Evolutionary conservation across 2,888 invertebrate genomes (phyloP).

Genomic region (Eilema depressum): DNA sequence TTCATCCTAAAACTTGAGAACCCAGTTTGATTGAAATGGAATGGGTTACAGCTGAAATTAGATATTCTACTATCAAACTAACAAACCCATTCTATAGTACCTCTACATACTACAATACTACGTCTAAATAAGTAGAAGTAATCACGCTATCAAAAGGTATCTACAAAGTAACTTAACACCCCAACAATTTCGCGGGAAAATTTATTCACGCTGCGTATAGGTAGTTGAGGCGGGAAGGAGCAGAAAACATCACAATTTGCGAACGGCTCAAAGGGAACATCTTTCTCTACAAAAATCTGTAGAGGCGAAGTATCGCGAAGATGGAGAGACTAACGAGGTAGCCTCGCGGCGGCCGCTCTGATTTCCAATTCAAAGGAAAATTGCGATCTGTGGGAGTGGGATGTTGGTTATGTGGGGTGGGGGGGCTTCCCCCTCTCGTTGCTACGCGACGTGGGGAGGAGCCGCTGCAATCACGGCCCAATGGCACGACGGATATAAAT

Average conservation of each 20-base stretch:
- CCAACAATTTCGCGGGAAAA: constrained; percentile 48
- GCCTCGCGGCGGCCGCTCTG: constrained; percentile 82
- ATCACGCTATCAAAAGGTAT: constrained; percentile 40
- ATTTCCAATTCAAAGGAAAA: constrained; percentile 88
- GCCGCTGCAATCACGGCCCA: constrained; percentile 87
- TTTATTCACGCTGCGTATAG: constrained; percentile 52
- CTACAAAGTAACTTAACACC: constrained; percentile 35
- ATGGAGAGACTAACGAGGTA: constrained; percentile 83
- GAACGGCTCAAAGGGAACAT: constrained; percentile 71
- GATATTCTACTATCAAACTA: neutral
- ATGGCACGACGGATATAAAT: constrained; percentile 88
- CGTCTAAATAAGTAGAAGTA: constrained; percentile 19
- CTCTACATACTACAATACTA: neutral
- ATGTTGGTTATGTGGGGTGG: constrained; percentile 58
- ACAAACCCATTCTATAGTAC: neutral
- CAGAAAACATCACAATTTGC: constrained; percentile 71
- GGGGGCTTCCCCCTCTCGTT: constrained; percentile 79
- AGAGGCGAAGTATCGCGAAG: constrained; percentile 77
- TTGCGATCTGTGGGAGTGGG: constrained; percentile 83
- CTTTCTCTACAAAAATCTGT: constrained; percentile 82
- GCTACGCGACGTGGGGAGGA: constrained; percentile 89
- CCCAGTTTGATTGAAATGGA: neutral
- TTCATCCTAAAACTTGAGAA: neutral
- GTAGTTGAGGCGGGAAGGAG: constrained; percentile 46
- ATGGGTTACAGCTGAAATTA: neutral